Evolutionary conservation across 2,113 vertebrate genomes (phyloP).

Genomic region (Leucosticte australis): DNA sequence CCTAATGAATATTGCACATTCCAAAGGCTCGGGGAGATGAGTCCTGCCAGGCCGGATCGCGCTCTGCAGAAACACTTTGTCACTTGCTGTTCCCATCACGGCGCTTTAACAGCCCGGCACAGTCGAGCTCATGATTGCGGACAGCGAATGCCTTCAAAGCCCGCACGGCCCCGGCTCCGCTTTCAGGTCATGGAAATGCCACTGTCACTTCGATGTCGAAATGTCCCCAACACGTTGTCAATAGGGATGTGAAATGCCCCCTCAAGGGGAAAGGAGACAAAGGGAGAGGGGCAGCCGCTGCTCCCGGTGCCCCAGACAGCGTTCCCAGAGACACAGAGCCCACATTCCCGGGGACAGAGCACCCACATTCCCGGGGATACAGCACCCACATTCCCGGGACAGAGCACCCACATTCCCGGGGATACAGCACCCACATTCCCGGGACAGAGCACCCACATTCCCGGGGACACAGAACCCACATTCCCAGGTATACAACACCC

Average conservation of each 20-base stretch:
- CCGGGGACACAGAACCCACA: accelerated
- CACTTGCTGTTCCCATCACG: slow-evolving; percentile 59
- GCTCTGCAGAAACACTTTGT: slow-evolving; percentile 62
- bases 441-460: accelerated
- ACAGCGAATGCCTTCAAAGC: slow-evolving; percentile 53
- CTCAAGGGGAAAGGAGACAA: slow-evolving; percentile 13
- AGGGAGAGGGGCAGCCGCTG: neutral
- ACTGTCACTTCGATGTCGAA: slow-evolving; percentile 65
- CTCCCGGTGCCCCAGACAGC: neutral
- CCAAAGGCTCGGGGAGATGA: slow-evolving; percentile 38
- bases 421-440: neutral
- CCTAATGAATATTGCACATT: slow-evolving; percentile 57
- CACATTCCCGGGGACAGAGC: neutral
- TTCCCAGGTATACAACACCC: neutral
- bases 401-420: accelerated
- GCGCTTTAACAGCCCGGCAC: slow-evolving; percentile 37
- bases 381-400: accelerated
- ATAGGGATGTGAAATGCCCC: slow-evolving; percentile 41
- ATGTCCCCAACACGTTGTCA: slow-evolving; percentile 72
- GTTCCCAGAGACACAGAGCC: neutral
- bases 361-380: accelerated
- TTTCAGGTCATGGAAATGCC: slow-evolving; percentile 68
- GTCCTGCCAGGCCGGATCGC: slow-evolving; percentile 52
- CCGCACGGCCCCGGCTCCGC: neutral
- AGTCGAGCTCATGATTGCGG: slow-evolving; percentile 30